Evolutionary conservation across 1,140 invertebrate species (phyloP).

Genomic region (Aphidius gifuensis): DNA sequence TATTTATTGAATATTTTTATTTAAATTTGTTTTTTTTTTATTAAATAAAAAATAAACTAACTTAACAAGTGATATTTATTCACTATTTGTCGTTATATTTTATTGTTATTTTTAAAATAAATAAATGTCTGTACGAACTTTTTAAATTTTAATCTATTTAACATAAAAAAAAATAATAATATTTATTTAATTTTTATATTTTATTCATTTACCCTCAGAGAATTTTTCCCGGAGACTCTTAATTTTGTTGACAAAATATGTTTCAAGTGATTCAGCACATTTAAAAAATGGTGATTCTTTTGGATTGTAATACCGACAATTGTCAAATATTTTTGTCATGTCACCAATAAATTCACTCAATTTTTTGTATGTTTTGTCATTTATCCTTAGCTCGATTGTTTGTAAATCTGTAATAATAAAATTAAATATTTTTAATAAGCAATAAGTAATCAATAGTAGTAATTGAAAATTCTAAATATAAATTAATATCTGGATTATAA

Average conservation of each 20-base stretch:
- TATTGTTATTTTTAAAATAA: too few relatives aligned
- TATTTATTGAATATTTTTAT: too few relatives aligned
- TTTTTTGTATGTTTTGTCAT: conserved; percentile 78
- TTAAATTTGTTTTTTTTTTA: too few relatives aligned
- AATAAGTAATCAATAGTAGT: background rate
- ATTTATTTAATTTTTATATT: background rate
- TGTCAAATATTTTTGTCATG: conserved; percentile 97
- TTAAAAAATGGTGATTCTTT: conserved; percentile 93
- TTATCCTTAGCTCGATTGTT: conserved; percentile 86
- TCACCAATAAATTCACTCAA: conserved; percentile 94
- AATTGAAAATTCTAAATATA: conserved; percentile 21
- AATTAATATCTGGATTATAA: too few relatives aligned
- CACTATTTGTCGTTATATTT: too few relatives aligned
- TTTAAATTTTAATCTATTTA: conserved; percentile 32
- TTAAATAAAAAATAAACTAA: too few relatives aligned
- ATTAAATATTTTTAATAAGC: conserved; percentile 15
- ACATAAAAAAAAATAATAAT: conserved; percentile 26
- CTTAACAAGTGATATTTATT: too few relatives aligned
- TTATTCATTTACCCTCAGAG: conserved; percentile 58
- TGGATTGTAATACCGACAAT: conserved; percentile 95
- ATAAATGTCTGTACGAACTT: too few relatives aligned
- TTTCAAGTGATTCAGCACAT: conserved; percentile 90
- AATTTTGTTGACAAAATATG: conserved; percentile 92
- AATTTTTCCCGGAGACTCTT: conserved; percentile 79
- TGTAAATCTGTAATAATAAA: conserved; percentile 78